Evolutionary conservation across 2,797 vertebrate species (phyloP), one percentile per base, ranked within the genome.

Genomic region (Australoheros facetus): DNA sequence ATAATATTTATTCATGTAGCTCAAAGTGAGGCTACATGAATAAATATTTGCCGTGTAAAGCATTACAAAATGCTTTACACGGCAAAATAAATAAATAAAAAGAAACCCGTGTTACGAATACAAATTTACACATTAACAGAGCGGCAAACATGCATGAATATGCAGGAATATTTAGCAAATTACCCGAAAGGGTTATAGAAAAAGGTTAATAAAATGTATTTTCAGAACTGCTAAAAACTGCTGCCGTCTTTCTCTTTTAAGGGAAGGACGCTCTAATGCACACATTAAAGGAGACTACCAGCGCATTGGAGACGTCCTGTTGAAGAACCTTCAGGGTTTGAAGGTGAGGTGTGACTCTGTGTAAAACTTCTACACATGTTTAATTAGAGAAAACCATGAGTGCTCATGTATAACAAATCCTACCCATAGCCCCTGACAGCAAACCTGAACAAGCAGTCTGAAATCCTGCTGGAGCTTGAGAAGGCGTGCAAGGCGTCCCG

Each of bases 231-330:
- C 28, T 66, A 51, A 51, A 30, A 51, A 17, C 21, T 17, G 21
- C 39, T 54, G 23, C 69, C 85, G 19, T 70, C 53, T 39, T 60
- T 85, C 53, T 91, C 48, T 82, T 72, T 77, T 82, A 89, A 99
- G 98, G 98, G 98, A 99, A 95, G 98, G 97, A 75, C 97, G 96
- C 42, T 98, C 97, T 26, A 98, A 97, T 34, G 97, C 97, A 66
- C 98, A 99, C 89, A 94, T 98, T 87, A 97, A 97, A 95, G 97
- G 96, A 85, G 98, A 99, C 91, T 96, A 96, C 95, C 98, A 99
- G 95, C 97, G 96, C 93, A 97, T 99, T 7, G 98, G 98, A 30
- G 98, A 99, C 48, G 94, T 99, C 83, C 95, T 99, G 97, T 94
- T 99, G 76, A 99, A 96, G 95, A 98, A 98, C 89, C 93, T 98